Percentiles rank a stretch among this genome's conserved stretches.
These are phyloP conservation scores for Caenorhabditis imperialis DNA, from an alignment of 2,888 invertebrate genomes.

Conservation along the genomic window DNA sequence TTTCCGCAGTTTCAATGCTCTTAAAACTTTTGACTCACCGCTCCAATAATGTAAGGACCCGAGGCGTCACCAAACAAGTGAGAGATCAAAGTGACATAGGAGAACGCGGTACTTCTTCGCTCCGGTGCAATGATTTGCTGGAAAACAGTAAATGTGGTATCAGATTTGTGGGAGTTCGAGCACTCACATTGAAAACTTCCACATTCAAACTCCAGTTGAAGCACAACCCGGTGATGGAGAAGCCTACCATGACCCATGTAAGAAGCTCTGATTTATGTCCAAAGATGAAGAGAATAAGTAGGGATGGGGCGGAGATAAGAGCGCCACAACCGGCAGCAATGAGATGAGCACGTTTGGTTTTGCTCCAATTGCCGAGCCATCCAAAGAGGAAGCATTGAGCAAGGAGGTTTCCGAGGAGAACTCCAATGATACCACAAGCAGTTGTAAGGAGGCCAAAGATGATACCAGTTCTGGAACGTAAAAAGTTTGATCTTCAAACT, in stretches of 20 bases:
- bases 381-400: conserved; percentile 80
- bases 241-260: conserved; percentile 81
- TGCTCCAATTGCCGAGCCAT: conserved; percentile 40
- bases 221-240: conserved; percentile 82
- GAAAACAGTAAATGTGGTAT: conserved; percentile 79
- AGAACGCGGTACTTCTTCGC: conserved; percentile 94
- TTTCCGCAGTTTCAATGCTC: not conserved
- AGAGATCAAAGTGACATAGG: conserved; percentile 95
- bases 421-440: conserved; percentile 91
- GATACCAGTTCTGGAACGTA: conserved; percentile 81
- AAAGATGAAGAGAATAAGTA: conserved; percentile 43
- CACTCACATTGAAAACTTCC: conserved; percentile 84
- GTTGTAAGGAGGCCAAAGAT: conserved; percentile 95
- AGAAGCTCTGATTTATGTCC: conserved; percentile 49
- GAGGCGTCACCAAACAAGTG: conserved; percentile 98
- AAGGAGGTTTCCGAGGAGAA: conserved; percentile 88
- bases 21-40: conserved; percentile 54
- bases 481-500: not conserved
- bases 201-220: conserved; percentile 98
- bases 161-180: not conserved
- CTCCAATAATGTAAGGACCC: conserved; percentile 94
- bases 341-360: conserved; percentile 79
- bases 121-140: conserved; percentile 97
- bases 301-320: conserved; percentile 85
- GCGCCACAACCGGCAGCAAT: conserved; percentile 85